These are phyloP conservation scores for Ceratina australensis DNA, from an alignment of 1,140 invertebrate genomes.

Conservation along the genomic window DNA sequence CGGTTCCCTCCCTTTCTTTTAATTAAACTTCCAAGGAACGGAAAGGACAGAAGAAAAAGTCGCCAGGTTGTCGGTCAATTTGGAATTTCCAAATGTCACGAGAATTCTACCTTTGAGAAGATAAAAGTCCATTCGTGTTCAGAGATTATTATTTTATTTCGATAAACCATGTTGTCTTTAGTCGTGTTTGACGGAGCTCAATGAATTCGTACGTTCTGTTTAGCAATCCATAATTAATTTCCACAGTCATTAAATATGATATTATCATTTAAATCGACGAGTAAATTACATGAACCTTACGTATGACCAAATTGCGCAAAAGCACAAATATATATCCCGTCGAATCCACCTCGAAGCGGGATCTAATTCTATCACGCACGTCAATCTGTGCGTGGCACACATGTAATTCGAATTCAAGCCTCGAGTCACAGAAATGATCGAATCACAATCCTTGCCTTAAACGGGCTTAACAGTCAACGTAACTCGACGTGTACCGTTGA, in stretches of 20 bases:
- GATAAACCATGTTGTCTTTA: too few species aligned
- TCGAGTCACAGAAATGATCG: constrained; percentile 12
- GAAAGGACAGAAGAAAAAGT: background rate
- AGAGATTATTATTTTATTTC: too few species aligned
- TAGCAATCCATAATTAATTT: too few species aligned
- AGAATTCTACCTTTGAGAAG: background rate
- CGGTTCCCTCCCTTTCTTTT: constrained; percentile 28
- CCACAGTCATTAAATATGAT: too few species aligned
- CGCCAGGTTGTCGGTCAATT: background rate
- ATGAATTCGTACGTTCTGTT: too few species aligned
- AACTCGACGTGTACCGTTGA: background rate
- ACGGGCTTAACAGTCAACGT: constrained; percentile 18
- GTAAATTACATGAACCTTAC: too few species aligned
- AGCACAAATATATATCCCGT: too few species aligned
- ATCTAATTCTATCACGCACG: too few species aligned
- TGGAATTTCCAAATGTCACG: constrained; percentile 22
- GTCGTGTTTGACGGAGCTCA: too few species aligned
- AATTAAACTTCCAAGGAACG: constrained; percentile 35
- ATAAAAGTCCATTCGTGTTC: too few species aligned
- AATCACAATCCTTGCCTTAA: constrained; percentile 20
- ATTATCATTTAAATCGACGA: too few species aligned
- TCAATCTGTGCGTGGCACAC: background rate
- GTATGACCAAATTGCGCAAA: too few species aligned
- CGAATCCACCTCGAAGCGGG: background rate
- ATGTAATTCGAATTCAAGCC: background rate